Evolutionary conservation across 2,888 invertebrate species (phyloP).

Genomic region (Trachelus troglodyta): DNA sequence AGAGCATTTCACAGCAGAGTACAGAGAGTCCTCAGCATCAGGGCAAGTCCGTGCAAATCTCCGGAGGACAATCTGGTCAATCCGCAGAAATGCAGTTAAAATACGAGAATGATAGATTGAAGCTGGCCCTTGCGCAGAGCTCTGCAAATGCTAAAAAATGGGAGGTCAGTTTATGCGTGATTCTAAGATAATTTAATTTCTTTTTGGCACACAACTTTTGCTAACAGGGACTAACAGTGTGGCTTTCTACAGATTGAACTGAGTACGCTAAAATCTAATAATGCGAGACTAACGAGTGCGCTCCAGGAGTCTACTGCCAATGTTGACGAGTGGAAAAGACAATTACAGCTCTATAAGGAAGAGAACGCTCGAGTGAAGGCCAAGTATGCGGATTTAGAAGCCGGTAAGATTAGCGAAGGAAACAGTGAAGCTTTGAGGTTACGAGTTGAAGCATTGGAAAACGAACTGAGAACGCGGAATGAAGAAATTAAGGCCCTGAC

Average conservation of each 20-base stretch:
- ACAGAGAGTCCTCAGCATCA: conserved; percentile 77
- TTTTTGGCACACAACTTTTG: not conserved
- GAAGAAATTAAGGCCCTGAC: conserved; percentile 79
- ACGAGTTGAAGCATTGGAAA: conserved; percentile 85
- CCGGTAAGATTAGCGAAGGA: conserved; percentile 70
- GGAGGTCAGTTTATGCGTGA: conserved; percentile 71
- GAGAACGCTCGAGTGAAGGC: conserved; percentile 87
- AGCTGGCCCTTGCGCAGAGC: conserved; percentile 94
- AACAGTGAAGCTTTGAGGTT: conserved; percentile 75
- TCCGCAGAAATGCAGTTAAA: conserved; percentile 87
- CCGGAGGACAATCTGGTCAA: conserved; percentile 59
- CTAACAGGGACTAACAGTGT: not conserved
- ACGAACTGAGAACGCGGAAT: conserved; percentile 85
- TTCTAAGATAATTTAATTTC: not conserved
- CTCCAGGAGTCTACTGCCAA: conserved; percentile 96
- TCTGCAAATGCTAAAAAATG: conserved; percentile 98
- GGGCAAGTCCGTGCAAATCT: conserved; percentile 55
- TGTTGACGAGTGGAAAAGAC: conserved; percentile 98
- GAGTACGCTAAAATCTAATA: conserved; percentile 95
- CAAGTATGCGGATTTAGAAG: conserved; percentile 78
- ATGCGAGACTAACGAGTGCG: conserved; percentile 93
- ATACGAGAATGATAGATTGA: conserved; percentile 96
- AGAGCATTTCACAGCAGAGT: conserved; percentile 60
- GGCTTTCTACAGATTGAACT: conserved; percentile 76
- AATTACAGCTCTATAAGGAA: conserved; percentile 91